Evolutionary conservation across 2,888 invertebrate species (phyloP).

Genomic region (Heliconius ethilla): DNA sequence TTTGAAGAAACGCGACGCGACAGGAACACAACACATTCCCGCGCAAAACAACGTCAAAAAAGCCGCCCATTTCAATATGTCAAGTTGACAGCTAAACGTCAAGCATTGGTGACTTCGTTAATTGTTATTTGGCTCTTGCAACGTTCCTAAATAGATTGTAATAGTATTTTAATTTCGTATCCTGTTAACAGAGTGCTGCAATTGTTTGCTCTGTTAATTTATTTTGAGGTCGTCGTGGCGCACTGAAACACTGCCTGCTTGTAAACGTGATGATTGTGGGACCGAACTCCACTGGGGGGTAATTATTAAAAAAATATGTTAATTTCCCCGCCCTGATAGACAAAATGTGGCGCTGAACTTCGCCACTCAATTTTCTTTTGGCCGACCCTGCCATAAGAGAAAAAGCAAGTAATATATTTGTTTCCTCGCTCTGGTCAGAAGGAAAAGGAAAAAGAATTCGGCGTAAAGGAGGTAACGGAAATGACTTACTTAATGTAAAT

Average conservation of each 20-base stretch:
- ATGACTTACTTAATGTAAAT: no score
- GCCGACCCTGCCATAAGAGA: no score
- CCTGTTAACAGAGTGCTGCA: slow-evolving; percentile 35
- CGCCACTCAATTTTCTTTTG: no score
- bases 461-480: background rate
- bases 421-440: background rate
- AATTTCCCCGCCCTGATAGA: background rate
- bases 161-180: slow-evolving; percentile 57
- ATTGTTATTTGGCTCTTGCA: slow-evolving; percentile 68
- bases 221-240: background rate
- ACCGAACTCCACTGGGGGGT: background rate
- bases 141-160: slow-evolving; percentile 52
- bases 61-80: slow-evolving; percentile 64
- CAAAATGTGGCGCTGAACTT: no score
- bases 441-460: background rate
- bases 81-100: slow-evolving; percentile 57
- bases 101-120: slow-evolving; percentile 71
- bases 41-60: slow-evolving; percentile 62
- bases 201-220: background rate
- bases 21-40: slow-evolving; percentile 49
- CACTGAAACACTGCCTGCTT: background rate
- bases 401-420: background rate
- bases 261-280: background rate
- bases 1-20: slow-evolving; percentile 5
- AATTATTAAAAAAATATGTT: background rate